Conservation (phyloP, 2,888 invertebrate genomes). For the Lymantria dispar region DNA sequence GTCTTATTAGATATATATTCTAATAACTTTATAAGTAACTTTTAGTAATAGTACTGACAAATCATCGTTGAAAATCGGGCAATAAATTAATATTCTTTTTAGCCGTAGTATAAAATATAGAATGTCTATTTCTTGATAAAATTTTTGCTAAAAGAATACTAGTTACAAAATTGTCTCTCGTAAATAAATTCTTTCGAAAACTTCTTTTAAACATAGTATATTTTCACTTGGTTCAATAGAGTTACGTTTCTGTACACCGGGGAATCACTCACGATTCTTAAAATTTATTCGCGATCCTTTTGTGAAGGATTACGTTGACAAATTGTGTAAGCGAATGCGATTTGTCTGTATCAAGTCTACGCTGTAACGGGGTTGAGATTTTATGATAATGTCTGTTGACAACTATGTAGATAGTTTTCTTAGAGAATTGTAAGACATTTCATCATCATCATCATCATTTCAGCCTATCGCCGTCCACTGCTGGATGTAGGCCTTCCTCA, state of each 20-base stretch:
- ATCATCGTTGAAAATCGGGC: too few relatives aligned
- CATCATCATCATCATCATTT: too few relatives aligned
- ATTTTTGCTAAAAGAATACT: background rate
- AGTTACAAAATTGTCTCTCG: background rate
- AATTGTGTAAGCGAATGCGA: constrained; percentile 18
- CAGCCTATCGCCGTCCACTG: too few relatives aligned
- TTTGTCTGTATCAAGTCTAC: background rate
- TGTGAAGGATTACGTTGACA: constrained; percentile 37
- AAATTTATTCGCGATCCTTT: constrained; percentile 29
- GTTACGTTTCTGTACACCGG: constrained; percentile 6
- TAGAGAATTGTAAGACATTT: too few relatives aligned
- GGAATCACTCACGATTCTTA: constrained; percentile 27
- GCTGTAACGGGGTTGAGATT: constrained; percentile 15
- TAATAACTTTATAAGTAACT: too few relatives aligned
- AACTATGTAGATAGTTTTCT: background rate
- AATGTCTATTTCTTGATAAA: too few relatives aligned
- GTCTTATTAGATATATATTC: too few relatives aligned
- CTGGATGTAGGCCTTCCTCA: too few relatives aligned
- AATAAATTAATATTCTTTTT: too few relatives aligned
- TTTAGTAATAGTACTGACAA: too few relatives aligned
- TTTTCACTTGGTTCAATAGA: constrained; percentile 1
- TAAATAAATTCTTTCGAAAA: background rate
- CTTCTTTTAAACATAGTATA: background rate
- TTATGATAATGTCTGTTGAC: constrained; percentile 27
- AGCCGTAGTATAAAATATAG: too few relatives aligned